Evolutionary conservation across 2,113 vertebrate species (phyloP), one percentile per base, ranked within the genome.

Genomic region (Cebus imitator): DNA sequence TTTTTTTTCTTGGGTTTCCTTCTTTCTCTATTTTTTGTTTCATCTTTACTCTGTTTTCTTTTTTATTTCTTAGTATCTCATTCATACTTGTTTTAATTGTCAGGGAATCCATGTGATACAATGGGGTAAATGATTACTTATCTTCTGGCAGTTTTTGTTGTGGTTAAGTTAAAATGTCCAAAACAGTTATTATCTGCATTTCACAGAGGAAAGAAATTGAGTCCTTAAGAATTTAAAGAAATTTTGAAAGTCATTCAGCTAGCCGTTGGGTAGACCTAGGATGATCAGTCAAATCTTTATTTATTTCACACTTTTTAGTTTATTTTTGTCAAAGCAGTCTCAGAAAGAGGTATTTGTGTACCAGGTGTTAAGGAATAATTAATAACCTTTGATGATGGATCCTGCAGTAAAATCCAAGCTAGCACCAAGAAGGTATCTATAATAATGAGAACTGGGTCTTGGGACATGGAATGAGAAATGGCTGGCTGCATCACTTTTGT

Each of bases 21-120:
- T 10, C n/a, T 88, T 91, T 68, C 13, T 83, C 43, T 78, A 6
- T 92, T 95, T 95, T 95, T 85, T 75, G 8, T 70, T 97, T 96
- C 35, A 11, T 87, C 64, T 84, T 86, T 58, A 17, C 5, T 48
- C 13, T 75, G 5, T 50, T 83, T 66, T 61, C 37, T 21, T 27
- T 78, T 89, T 58, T n/a, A 17, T 83, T 35, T 83, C 43, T n/a
- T 23, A 64, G 35, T 76, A 85, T 87, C 75, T 61, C 14, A 17
- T 32, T 52, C 66, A 18, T 35, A 8, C 1, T 17, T 79, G 84
- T 58, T 57, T 73, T 84, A 83, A 84, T 64, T 45, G 55, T 23
- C 12, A 43, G 5, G 8, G 10, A n/a, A 70, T 73, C 61, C 68
- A 13, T 93, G 37, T 52, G 30, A 30, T 75, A 18, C 13, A 90